A percentile compares a stretch with the other conserved stretches of the same genome.
These are phyloP conservation scores for Chymomyza fuscimana DNA, from an alignment of 2,888 invertebrate genomes.

Conservation along the genomic window DNA sequence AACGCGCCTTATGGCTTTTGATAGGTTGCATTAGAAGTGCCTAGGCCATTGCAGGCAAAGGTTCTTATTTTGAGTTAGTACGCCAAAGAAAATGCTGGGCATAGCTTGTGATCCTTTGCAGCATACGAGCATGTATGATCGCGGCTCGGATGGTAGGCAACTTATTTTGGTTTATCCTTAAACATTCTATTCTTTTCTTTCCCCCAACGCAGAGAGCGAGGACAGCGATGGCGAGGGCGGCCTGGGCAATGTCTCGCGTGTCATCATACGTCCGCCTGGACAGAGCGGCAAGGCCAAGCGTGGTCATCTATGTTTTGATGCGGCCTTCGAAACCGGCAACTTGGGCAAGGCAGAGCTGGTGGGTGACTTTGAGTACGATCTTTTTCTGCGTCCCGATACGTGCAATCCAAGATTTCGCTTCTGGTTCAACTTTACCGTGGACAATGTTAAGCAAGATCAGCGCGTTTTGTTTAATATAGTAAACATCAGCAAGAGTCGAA, in stretches of 20 bases:
- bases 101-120: slow-evolving; percentile 80
- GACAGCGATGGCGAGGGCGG: slow-evolving; percentile 96
- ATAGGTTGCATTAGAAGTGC: slow-evolving; percentile 60
- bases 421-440: slow-evolving; percentile 99
- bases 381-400: slow-evolving; percentile 97
- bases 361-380: slow-evolving; percentile 96
- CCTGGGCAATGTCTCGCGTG: slow-evolving; percentile 93
- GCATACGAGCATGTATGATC: slow-evolving; percentile 85
- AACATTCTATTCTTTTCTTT: not conserved
- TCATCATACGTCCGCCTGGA: slow-evolving; percentile 93
- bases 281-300: slow-evolving; percentile 97
- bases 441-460: slow-evolving; percentile 96
- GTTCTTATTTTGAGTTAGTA: slow-evolving; percentile 24
- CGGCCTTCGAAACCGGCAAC: slow-evolving; percentile 98
- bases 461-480: slow-evolving; percentile 98
- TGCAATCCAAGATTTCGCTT: slow-evolving; percentile 95
- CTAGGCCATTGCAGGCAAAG: slow-evolving; percentile 72
- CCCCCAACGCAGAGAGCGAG: slow-evolving; percentile 86
- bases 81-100: slow-evolving; percentile 74
- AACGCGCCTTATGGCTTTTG: slow-evolving; percentile 11
- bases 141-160: slow-evolving; percentile 77
- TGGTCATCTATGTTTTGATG: slow-evolving; percentile 97
- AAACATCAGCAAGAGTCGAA: slow-evolving; percentile 95
- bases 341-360: slow-evolving; percentile 96
- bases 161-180: slow-evolving; percentile 79